Evolutionary conservation across 2,113 vertebrate species (phyloP).

Genomic region (Mustela nigripes): DNA sequence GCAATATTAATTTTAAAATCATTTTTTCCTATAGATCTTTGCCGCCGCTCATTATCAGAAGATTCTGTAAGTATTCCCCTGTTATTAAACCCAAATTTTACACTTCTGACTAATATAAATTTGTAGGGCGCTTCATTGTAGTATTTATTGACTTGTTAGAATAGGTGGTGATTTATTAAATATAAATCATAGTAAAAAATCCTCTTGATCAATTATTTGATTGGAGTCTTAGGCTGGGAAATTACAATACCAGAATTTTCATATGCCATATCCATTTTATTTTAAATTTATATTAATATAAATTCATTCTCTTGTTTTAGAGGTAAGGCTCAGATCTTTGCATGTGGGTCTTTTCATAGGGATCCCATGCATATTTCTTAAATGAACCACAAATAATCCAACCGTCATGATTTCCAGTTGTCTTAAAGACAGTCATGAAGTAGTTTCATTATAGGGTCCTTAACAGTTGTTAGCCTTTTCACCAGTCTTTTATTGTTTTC

Average conservation of each 20-base stretch:
- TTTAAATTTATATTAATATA: slow-evolving; percentile 41
- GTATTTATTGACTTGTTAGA: slow-evolving; percentile 39
- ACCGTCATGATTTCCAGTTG: neutral
- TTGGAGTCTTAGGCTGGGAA: slow-evolving; percentile 13
- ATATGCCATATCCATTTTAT: neutral
- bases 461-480: neutral
- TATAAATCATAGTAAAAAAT: slow-evolving; percentile 37
- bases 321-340: neutral
- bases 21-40: slow-evolving; percentile 91
- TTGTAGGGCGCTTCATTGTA: neutral
- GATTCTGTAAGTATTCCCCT: slow-evolving; percentile 93
- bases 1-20: slow-evolving; percentile 64
- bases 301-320: slow-evolving; percentile 11
- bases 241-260: neutral
- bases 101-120: neutral
- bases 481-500: neutral
- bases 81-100: slow-evolving; percentile 17
- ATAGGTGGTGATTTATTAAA: neutral
- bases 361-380: slow-evolving; percentile 19
- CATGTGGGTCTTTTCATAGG: neutral
- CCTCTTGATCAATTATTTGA: neutral
- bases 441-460: neutral
- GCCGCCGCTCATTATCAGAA: slow-evolving; percentile 94
- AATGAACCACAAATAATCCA: neutral
- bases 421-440: neutral